phyloP scores from a whole-genome alignment of 2,797 vertebrate genomes.

The Coregonus suidteri region DNA sequence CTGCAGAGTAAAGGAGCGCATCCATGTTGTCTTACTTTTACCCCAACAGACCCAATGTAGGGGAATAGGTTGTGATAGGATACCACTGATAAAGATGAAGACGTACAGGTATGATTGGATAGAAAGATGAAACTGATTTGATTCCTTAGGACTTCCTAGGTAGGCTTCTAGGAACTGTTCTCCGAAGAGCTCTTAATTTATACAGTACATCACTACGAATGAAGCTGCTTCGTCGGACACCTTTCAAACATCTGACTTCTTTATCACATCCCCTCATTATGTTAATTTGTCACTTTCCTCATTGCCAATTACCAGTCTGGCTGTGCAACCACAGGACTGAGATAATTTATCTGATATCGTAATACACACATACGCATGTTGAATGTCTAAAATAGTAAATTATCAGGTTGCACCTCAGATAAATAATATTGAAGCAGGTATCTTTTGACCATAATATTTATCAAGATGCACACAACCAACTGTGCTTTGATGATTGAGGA shows the following conservation, averaged over 20 bases:
- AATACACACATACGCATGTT: neutral
- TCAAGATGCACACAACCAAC: neutral
- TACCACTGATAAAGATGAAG: no score
- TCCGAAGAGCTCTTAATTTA: neutral
- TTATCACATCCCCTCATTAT: no score
- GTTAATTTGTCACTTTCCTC: no score
- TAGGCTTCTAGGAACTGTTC: neutral
- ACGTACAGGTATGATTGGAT: no score
- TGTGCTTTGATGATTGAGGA: neutral
- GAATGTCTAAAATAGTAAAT: neutral
- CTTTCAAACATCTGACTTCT: neutral
- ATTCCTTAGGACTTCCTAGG: neutral
- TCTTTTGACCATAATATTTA: neutral
- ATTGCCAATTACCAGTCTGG: no score
- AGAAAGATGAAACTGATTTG: neutral
- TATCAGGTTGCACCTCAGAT: neutral
- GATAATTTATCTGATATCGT: neutral
- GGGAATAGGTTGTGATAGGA: neutral
- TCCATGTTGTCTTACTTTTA: neutral
- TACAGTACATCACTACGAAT: neutral
- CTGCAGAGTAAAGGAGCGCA: neutral
- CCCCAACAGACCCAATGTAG: neutral
- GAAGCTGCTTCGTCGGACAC: neutral
- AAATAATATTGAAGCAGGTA: neutral
- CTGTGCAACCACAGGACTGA: neutral